phyloP scores from a whole-genome alignment of 23 tunicate genomes.

The Botrylloides violaceus region DNA sequence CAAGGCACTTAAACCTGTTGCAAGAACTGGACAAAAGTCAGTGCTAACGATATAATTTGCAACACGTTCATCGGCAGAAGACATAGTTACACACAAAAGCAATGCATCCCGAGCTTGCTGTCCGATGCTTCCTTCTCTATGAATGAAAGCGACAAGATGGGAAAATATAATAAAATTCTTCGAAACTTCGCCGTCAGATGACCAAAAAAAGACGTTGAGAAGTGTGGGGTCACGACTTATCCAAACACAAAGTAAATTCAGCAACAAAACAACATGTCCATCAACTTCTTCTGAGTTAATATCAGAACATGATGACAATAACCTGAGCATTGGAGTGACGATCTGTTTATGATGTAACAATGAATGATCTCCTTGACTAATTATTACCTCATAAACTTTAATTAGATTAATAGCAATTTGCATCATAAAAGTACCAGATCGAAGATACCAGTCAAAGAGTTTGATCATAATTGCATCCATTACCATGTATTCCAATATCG shows the following conservation, averaged over 20 bases:
- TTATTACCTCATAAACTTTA: constrained; percentile 81
- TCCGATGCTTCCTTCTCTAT: constrained; percentile 92
- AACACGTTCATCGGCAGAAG: constrained; percentile 44
- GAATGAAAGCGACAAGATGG: constrained; percentile 62
- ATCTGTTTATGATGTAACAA: constrained; percentile 88
- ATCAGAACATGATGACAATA: constrained; percentile 40
- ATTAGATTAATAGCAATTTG: constrained; percentile 48
- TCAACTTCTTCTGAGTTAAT: constrained; percentile 72
- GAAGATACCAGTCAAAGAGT: constrained; percentile 61
- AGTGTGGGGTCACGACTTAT: constrained; percentile 88
- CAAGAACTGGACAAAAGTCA: constrained; percentile 89
- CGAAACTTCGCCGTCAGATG: constrained; percentile 46
- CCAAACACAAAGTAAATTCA: constrained; percentile 92
- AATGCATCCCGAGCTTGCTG: constrained; percentile 93
- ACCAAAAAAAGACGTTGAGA: constrained; percentile 67
- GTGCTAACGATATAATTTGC: constrained; percentile 87
- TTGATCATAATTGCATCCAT: constrained; percentile 52
- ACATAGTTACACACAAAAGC: constrained; percentile 70
- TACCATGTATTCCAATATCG: constrained; percentile 62
- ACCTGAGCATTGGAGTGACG: constrained; percentile 63
- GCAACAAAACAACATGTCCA: constrained; percentile 64
- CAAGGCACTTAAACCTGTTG: constrained; percentile 76
- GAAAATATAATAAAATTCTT: constrained; percentile 68
- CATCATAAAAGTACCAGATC: constrained; percentile 16
- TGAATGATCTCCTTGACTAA: constrained; percentile 89